Percentiles rank a stretch among this genome's conserved stretches.
Conservation (phyloP, 2,888 invertebrate species). For the Heliothis peltigera region DNA sequence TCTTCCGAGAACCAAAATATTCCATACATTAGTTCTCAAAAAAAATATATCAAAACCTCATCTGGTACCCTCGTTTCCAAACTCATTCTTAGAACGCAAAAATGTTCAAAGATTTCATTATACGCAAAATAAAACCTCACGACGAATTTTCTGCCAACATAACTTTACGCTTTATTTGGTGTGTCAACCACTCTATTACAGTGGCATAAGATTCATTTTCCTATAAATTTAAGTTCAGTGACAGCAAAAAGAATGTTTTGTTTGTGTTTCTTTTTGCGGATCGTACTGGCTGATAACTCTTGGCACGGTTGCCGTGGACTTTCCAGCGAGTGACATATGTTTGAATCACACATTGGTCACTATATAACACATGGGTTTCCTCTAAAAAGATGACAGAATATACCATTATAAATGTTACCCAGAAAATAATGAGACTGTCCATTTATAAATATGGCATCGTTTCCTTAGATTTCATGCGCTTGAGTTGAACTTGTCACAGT, state of each 20-base stretch:
- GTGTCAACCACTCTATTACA: not conserved
- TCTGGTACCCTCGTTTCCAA: constrained; percentile 40
- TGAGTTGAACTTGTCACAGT: constrained; percentile 5
- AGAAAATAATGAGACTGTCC: constrained; percentile 15
- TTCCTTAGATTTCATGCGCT: constrained; percentile 13
- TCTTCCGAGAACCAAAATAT: constrained; percentile 38
- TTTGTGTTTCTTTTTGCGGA: constrained; percentile 47
- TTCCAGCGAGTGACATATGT: constrained; percentile 52
- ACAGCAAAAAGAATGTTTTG: constrained; percentile 19
- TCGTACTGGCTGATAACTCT: constrained; percentile 44
- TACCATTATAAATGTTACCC: constrained; percentile 39
- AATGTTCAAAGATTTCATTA: constrained; percentile 33
- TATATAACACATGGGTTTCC: constrained; percentile 43
- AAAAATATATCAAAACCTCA: constrained; percentile 18
- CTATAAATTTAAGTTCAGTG: constrained; percentile 13
- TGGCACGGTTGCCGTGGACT: constrained; percentile 56
- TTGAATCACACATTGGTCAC: constrained; percentile 50
- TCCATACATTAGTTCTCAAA: not conserved
- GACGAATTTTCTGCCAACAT: constrained; percentile 24
- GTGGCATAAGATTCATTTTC: constrained; percentile 16
- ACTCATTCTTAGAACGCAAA: constrained; percentile 56
- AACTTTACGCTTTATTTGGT: not conserved
- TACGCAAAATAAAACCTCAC: constrained; percentile 41
- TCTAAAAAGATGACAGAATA: constrained; percentile 44
- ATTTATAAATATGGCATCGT: constrained; percentile 35